Evolutionary conservation across 2,888 invertebrate genomes (phyloP).

Genomic region (Psylliodes chrysocephalus): DNA sequence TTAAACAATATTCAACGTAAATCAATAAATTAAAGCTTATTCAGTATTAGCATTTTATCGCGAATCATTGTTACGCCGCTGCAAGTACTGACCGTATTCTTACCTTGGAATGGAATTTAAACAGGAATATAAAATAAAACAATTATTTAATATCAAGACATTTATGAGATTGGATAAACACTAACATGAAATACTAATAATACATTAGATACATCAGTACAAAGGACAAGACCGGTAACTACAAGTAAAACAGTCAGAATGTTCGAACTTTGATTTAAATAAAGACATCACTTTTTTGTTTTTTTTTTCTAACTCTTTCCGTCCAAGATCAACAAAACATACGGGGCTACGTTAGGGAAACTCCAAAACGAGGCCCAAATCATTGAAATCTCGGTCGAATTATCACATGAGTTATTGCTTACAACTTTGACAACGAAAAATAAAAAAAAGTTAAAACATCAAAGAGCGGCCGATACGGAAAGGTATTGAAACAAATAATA

Average conservation of each 20-base stretch:
- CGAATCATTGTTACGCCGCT: too few relatives aligned
- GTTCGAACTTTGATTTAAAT: constrained; percentile 46
- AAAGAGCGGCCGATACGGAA: constrained; percentile 19
- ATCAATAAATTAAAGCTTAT: too few relatives aligned
- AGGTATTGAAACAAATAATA: constrained; percentile 3
- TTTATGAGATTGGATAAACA: constrained; percentile 52
- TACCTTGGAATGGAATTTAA: too few relatives aligned
- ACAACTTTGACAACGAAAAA: constrained; percentile 43
- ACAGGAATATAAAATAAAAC: constrained; percentile 25
- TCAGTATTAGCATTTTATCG: too few relatives aligned
- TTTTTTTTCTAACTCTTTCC: constrained; percentile 33
- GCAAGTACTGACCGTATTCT: too few relatives aligned
- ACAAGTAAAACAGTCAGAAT: constrained; percentile 53
- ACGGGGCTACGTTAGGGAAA: constrained; percentile 13
- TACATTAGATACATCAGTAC: constrained; percentile 54
- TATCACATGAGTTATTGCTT: constrained; percentile 56
- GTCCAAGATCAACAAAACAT: constrained; percentile 25
- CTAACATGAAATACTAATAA: constrained; percentile 50
- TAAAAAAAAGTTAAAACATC: constrained; percentile 41
- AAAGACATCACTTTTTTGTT: constrained; percentile 30
- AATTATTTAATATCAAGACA: constrained; percentile 50
- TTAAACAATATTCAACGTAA: too few relatives aligned
- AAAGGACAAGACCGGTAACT: constrained; percentile 54
- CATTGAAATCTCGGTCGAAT: constrained; percentile 47
- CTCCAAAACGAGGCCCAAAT: constrained; percentile 18